These are phyloP conservation scores for Dilophus febrilis DNA, from an alignment of 2,888 invertebrate genomes.

Conservation along the genomic window DNA sequence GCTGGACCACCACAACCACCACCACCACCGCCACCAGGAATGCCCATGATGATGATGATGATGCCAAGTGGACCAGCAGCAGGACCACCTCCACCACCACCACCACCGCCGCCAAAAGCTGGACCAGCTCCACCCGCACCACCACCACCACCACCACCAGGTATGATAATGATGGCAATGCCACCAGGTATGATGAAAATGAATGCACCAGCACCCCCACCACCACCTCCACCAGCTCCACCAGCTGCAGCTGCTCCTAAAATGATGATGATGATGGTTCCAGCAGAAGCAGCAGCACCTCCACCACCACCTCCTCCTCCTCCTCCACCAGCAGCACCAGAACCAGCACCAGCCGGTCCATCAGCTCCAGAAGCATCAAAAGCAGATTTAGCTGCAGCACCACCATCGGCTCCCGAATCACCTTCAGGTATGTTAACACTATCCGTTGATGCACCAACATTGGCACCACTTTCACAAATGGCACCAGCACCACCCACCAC, in stretches of 20 bases:
- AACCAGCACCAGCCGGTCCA: not conserved
- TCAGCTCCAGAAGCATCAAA: too few relatives aligned
- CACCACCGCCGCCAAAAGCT: not conserved
- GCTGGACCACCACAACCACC: not conserved
- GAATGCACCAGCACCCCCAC: not conserved
- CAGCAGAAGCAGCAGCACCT: not conserved
- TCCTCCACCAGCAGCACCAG: not conserved
- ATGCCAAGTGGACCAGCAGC: not conserved
- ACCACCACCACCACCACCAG: not conserved
- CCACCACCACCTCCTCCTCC: not conserved
- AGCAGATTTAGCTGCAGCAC: too few relatives aligned
- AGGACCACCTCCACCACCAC: not conserved
- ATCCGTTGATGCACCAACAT: too few relatives aligned
- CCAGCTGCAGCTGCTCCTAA: not conserved
- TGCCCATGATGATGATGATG: too few relatives aligned
- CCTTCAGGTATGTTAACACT: too few relatives aligned
- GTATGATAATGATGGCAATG: too few relatives aligned
- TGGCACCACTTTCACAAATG: too few relatives aligned
- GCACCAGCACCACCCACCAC: too few relatives aligned
- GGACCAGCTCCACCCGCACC: not conserved
- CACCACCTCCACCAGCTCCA: not conserved
- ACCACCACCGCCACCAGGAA: not conserved
- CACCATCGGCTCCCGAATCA: too few relatives aligned
- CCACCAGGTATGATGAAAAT: too few relatives aligned
- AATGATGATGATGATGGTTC: not conserved